Base-by-base conservation (phyloP, 2,113 vertebrate genomes). In the Azemiops feae region DNA sequence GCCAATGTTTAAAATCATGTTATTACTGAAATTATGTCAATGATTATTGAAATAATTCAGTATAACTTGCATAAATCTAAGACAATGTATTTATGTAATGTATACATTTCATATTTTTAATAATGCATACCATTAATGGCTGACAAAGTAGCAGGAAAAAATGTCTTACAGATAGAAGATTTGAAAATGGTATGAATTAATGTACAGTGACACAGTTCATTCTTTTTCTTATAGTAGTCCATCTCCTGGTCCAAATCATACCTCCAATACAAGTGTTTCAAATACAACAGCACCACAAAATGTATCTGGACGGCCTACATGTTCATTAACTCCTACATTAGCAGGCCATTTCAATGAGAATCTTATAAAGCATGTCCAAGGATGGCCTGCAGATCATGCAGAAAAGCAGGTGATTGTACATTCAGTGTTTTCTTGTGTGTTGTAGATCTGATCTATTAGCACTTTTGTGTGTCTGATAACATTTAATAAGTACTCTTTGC, bases 331-430 rank as follows among this genome's bases (percentile, higher is more conserved):
- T 90, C 99, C 99, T 85, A 98, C 99, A 16, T 97, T 99, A 96
- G 99, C 99, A 64, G 98, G 98, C 92, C 98, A 99, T 98, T 99
- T 99, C 98, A 99, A 98, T 93, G 99, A 99, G 96, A 99, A 98
- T 96, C 99, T 99, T 96, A 99, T 99, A 95, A 99, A 98, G 95
- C 99, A 99, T 69, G 99, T 99, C 93, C 99, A 99, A 97, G 99
- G 99, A 87, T 99, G 99, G 99, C 98, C 99, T 91, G 99, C 99
- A 6, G 99, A 99, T 92, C 99, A 99, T 0, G 99, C 98, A 6
- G 99, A 99, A 97, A 99, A 99, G 94, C 99, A 99, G 98, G 99
- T 99, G 94, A 91, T 95, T 96, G 4, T 39, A 0, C 11, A 5
- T 60, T 20, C n/a, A 8, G 87, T 81, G 85, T 92, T 22, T 89